Conservation (phyloP, 2,888 invertebrate species). For the Sympetrum striolatum region DNA sequence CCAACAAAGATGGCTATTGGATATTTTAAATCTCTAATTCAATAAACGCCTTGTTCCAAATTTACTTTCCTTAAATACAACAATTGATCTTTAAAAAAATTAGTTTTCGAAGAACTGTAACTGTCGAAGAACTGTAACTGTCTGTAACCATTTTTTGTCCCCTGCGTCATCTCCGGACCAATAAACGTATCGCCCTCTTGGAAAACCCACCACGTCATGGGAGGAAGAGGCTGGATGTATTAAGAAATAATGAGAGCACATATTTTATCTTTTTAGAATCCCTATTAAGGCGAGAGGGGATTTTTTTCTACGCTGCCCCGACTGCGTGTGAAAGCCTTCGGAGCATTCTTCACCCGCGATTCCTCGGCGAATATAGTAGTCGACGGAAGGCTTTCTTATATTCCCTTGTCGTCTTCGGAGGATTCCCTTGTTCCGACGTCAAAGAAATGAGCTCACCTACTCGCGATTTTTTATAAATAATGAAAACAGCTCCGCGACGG, state of each 20-base stretch:
- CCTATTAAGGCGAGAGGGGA: neutral
- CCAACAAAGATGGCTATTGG: too few relatives aligned
- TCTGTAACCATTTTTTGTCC: too few relatives aligned
- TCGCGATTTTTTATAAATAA: neutral
- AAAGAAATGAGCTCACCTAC: neutral
- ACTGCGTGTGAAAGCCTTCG: neutral
- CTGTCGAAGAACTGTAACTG: too few relatives aligned
- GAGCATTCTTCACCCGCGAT: neutral
- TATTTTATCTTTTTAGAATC: neutral
- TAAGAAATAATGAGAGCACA: constrained; percentile 24
- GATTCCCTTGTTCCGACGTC: neutral
- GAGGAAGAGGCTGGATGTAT: neutral
- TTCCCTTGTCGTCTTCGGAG: neutral
- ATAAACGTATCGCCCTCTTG: too few relatives aligned
- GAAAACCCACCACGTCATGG: too few relatives aligned
- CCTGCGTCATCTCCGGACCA: too few relatives aligned
- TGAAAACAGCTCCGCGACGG: neutral
- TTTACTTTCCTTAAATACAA: too few relatives aligned
- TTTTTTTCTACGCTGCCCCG: neutral
- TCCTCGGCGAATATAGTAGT: neutral
- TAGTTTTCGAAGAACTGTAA: too few relatives aligned
- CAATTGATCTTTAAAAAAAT: too few relatives aligned
- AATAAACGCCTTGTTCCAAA: too few relatives aligned
- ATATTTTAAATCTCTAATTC: too few relatives aligned
- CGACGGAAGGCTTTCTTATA: neutral